Conservation (phyloP, 2,888 invertebrate species). For the Eulithis prunata region DNA sequence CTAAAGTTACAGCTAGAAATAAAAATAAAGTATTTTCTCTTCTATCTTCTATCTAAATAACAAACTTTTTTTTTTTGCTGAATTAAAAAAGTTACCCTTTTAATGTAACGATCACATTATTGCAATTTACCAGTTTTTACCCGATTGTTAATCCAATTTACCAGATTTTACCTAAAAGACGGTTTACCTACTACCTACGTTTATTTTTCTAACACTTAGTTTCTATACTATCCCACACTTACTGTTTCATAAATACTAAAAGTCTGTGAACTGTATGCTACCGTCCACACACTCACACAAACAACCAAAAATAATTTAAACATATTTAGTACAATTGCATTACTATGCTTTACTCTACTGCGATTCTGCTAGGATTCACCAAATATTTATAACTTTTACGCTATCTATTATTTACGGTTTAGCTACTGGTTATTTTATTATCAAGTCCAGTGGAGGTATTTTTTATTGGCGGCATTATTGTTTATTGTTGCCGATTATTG, state of each 20-base stretch:
- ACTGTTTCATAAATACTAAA: conserved; percentile 34
- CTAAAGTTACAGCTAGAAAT: too few species aligned
- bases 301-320: conserved; percentile 24
- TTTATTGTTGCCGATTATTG: conserved; percentile 28
- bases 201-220: too few species aligned
- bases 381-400: conserved; percentile 24
- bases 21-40: too few species aligned
- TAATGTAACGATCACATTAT: too few species aligned
- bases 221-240: conserved; percentile 10
- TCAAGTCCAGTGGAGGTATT: neutral
- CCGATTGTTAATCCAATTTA: too few species aligned
- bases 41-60: too few species aligned
- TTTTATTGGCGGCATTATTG: conserved; percentile 17
- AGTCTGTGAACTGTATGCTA: conserved; percentile 10
- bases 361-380: neutral
- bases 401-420: conserved; percentile 23
- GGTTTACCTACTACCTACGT: too few species aligned
- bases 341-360: conserved; percentile 12
- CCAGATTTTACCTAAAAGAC: too few species aligned
- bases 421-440: conserved; percentile 4
- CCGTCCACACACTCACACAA: conserved; percentile 13
- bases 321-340: conserved; percentile 18
- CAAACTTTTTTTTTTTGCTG: too few species aligned
- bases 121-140: too few species aligned
- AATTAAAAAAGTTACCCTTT: too few species aligned